A percentile compares a stretch with the other conserved stretches of the same genome.
These are phyloP conservation scores for Characodon lateralis DNA, from an alignment of 2,797 vertebrate genomes.

Conservation along the genomic window DNA sequence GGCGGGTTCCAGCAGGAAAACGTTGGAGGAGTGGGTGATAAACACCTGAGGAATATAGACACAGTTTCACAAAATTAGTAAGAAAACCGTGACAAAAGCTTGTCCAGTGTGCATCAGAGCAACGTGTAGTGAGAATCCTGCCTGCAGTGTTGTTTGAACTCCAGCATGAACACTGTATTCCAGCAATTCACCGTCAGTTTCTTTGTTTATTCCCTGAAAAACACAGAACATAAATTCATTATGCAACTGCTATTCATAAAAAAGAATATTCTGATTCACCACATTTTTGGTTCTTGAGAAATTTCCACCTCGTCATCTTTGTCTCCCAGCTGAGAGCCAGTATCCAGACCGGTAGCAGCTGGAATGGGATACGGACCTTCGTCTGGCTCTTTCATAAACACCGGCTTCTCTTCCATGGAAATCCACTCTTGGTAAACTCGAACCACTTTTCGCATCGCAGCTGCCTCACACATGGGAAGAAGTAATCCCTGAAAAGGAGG, in stretches of 20 bases:
- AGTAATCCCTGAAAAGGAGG: constrained; percentile 87
- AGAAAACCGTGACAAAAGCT: not conserved
- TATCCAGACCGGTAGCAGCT: constrained; percentile 59
- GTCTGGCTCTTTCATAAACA: constrained; percentile 96
- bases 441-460: constrained; percentile 96
- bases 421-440: constrained; percentile 99
- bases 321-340: constrained; percentile 65
- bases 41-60: constrained; percentile 84
- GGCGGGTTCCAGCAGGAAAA: constrained; percentile 95
- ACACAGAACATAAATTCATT: constrained; percentile 7
- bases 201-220: constrained; percentile 80
- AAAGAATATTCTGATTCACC: not conserved
- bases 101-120: not conserved
- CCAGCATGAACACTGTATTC: constrained; percentile 92
- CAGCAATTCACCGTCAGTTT: constrained; percentile 80
- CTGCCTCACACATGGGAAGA: constrained; percentile 96
- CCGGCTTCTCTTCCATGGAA: constrained; percentile 94
- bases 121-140: constrained; percentile 45
- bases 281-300: not conserved
- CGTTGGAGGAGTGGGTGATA: constrained; percentile 96
- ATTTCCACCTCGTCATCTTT: constrained; percentile 87
- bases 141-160: constrained; percentile 93
- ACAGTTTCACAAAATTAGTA: not conserved
- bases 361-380: constrained; percentile 78
- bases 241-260: not conserved